A percentile compares a stretch with the other conserved stretches of the same genome.
These are phyloP conservation scores for Tonatia bakeri DNA, from an alignment of 2,113 vertebrate species.

Conservation along the genomic window DNA sequence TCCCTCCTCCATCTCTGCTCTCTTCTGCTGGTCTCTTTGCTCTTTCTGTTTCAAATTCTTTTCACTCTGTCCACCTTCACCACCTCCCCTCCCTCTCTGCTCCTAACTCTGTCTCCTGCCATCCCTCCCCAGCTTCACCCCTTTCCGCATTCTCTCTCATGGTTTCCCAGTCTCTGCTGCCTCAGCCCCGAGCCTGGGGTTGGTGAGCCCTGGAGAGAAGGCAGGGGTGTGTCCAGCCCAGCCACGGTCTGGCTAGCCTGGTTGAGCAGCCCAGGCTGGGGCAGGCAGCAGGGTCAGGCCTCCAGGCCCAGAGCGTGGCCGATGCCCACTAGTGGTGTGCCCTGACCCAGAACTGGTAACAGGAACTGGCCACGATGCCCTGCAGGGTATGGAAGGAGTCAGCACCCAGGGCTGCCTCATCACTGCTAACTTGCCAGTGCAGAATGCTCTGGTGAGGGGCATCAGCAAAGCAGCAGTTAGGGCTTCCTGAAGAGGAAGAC, in stretches of 20 bases:
- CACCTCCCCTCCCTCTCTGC: not conserved
- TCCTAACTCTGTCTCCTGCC: not conserved
- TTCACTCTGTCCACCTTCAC: not conserved
- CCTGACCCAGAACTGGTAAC: not conserved
- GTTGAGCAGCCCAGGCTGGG: not conserved
- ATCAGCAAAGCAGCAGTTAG: not conserved
- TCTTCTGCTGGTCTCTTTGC: not conserved
- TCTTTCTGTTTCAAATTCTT: not conserved
- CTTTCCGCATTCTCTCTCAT: not conserved
- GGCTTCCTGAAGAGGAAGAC: not conserved
- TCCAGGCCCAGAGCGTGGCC: not conserved
- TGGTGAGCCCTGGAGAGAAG: not conserved
- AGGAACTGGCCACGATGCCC: not conserved
- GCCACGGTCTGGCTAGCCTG: not conserved
- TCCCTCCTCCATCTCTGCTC: not conserved
- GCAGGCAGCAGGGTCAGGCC: fast-evolving
- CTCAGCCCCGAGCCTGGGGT: not conserved
- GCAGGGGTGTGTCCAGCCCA: not conserved
- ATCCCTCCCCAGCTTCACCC: not conserved
- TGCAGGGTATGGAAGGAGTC: not conserved
- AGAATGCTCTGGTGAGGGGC: not conserved
- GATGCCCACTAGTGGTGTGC: not conserved
- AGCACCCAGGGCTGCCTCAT: not conserved
- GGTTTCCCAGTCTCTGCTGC: conserved; percentile 47
- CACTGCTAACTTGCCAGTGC: not conserved